These are phyloP conservation scores for Chloropsis cyanopogon DNA, from an alignment of 2,113 vertebrate species.

Conservation along the genomic window DNA sequence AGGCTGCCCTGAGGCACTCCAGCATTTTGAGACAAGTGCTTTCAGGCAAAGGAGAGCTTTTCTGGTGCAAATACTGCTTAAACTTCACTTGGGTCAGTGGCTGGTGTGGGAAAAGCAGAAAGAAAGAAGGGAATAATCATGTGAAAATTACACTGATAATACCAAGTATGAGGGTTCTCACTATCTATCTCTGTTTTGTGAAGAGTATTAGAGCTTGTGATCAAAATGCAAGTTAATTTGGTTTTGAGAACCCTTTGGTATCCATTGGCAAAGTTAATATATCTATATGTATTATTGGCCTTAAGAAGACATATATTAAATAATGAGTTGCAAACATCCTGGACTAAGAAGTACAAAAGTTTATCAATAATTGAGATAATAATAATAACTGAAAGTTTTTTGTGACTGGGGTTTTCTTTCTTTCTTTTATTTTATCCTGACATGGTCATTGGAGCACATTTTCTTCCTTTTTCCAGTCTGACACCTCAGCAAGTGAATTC, in stretches of 20 bases:
- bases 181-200: background rate
- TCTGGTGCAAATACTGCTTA: background rate
- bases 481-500: background rate
- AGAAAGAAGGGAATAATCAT: background rate
- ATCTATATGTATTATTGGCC: background rate
- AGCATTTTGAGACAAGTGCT: background rate
- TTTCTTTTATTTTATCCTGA: background rate
- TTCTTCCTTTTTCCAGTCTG: background rate
- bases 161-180: background rate
- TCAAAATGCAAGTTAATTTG: background rate
- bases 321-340: background rate
- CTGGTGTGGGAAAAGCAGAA: background rate
- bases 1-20: accelerated
- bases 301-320: background rate
- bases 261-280: background rate
- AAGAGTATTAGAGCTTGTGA: background rate
- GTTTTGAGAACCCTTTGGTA: background rate
- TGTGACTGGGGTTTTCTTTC: background rate
- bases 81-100: background rate
- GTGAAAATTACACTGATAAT: background rate
- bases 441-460: background rate
- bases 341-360: background rate
- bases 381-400: background rate
- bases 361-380: background rate
- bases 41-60: background rate